Percentiles rank a stretch among this genome's conserved stretches.
These are phyloP conservation scores for Argyra leucocephala DNA, from an alignment of 2,888 invertebrate genomes.

Conservation along the genomic window DNA sequence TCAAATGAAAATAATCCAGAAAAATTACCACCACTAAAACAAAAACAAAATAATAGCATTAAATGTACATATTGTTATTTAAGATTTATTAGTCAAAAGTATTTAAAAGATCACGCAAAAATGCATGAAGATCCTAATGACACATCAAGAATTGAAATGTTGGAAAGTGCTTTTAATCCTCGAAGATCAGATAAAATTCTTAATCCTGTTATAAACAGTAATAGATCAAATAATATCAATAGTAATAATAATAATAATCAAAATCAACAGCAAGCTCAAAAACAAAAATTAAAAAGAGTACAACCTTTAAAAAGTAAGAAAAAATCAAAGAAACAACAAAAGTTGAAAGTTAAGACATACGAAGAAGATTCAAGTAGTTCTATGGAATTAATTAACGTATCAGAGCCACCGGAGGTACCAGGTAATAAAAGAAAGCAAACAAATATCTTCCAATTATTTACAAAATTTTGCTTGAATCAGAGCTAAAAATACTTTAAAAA, in stretches of 20 bases:
- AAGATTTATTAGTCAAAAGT: not conserved
- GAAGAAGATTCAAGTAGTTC: not conserved
- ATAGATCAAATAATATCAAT: not conserved
- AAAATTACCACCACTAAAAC: not conserved
- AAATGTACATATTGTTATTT: not conserved
- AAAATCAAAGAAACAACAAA: not conserved
- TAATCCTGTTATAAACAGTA: not conserved
- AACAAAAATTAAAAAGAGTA: not conserved
- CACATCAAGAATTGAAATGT: not conserved
- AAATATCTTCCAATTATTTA: not conserved
- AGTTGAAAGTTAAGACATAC: not conserved
- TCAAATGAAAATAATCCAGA: not conserved
- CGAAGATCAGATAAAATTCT: constrained; percentile 1
- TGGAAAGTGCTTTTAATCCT: not conserved
- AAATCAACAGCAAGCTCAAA: not conserved
- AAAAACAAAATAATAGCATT: not conserved
- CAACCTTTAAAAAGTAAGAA: not conserved
- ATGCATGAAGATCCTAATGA: not conserved
- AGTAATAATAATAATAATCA: not conserved
- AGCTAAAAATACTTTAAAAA: too few species aligned
- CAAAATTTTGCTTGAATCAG: too few species aligned
- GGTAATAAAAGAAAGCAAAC: not conserved
- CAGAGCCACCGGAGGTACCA: not conserved
- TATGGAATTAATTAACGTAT: not conserved
- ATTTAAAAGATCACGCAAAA: not conserved